Evolutionary conservation across 2,113 vertebrate genomes (phyloP).

Genomic region (Mormyrus iriodes): DNA sequence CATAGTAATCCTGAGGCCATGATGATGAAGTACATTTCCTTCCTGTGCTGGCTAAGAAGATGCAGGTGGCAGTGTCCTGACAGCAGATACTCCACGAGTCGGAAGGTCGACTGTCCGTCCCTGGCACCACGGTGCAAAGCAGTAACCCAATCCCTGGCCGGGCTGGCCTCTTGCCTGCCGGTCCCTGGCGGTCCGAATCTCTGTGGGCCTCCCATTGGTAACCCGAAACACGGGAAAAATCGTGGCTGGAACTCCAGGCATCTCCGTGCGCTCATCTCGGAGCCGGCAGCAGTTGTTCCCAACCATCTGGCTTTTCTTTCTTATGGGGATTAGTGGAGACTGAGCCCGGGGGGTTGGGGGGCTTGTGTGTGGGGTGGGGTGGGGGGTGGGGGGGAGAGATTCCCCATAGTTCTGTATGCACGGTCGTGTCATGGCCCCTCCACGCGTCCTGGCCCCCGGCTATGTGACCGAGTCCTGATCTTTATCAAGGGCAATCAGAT

Average conservation of each 20-base stretch:
- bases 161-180: neutral
- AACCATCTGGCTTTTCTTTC: constrained; percentile 71
- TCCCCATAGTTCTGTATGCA: constrained; percentile 17
- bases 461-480: neutral
- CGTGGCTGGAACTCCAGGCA: constrained; percentile 48
- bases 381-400: constrained; percentile 53
- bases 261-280: constrained; percentile 52
- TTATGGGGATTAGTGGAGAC: constrained; percentile 66
- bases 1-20: neutral
- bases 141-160: neutral
- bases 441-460: neutral
- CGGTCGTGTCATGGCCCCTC: neutral
- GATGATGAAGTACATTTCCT: neutral
- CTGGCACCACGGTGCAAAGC: neutral
- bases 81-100: neutral
- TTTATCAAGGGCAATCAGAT: constrained; percentile 1
- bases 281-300: constrained; percentile 62
- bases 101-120: neutral
- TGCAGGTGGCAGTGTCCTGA: neutral
- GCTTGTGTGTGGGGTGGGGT: too few relatives aligned
- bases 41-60: constrained; percentile 40
- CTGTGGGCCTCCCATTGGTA: constrained; percentile 43
- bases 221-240: constrained; percentile 60
- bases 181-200: neutral
- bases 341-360: constrained; percentile 46